Conservation (phyloP, 2,797 vertebrate species). For the Xenops minutus region DNA sequence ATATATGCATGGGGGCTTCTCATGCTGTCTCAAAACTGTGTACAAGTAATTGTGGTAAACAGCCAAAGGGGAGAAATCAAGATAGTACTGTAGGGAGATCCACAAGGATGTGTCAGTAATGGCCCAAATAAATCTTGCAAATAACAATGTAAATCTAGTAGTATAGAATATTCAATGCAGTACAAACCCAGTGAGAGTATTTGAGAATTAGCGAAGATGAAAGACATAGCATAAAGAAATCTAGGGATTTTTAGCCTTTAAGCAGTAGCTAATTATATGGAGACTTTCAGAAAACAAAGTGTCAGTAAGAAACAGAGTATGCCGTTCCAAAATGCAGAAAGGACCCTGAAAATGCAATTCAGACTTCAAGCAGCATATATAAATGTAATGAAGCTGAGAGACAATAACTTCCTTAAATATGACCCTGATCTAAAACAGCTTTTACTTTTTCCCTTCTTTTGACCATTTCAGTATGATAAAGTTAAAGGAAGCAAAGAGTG, state of each 20-base stretch:
- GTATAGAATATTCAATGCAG: neutral
- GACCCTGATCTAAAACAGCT: neutral
- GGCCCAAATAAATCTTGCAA: neutral
- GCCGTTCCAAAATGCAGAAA: neutral
- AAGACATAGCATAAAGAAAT: neutral
- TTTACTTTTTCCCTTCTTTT: neutral
- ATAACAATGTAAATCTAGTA: neutral
- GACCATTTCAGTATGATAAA: neutral
- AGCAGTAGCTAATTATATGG: neutral
- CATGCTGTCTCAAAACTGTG: neutral
- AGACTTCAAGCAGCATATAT: neutral
- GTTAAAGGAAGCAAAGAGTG: neutral
- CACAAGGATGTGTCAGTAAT: neutral
- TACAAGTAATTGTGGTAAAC: neutral
- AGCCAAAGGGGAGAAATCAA: neutral
- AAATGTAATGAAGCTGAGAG: neutral
- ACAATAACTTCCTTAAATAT: neutral
- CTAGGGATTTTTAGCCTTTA: neutral
- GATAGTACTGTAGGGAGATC: neutral
- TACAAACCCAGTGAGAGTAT: neutral
- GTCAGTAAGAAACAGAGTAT: neutral
- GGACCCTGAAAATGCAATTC: neutral
- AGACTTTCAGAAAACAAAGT: neutral
- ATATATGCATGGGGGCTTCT: accelerated
- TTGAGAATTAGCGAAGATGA: neutral